Base-by-base conservation (phyloP, 2,797 vertebrate genomes). In the Enteromius fasciolatus region DNA sequence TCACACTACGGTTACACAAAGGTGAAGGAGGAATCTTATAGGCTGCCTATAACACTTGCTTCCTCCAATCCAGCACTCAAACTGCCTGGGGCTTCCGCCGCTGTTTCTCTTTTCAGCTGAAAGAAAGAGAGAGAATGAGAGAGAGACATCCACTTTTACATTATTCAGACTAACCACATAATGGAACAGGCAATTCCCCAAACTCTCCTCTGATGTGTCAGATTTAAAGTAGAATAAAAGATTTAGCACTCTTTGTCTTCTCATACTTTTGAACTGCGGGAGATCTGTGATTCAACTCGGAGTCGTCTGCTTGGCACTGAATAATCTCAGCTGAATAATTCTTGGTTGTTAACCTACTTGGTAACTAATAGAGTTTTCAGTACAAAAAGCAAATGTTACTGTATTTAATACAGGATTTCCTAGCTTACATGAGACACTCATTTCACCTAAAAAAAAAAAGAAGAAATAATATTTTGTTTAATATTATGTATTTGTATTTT, bases 131-230 rank as follows among this genome's bases (percentile, higher is more conserved):
- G 67, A 46, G 36, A 25, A n/a, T 70, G 68, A 70, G 36, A 72
- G 17, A 75, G 79, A 74, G 78, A 70, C 9, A 69, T 70, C 33
- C 48, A 39, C 80, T 57, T 82, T 75, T 82, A 28, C 72, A 82
- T 82, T 76, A 76, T 76, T 82, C 50, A 82, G 72, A 67, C 73
- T 76, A 68, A 82, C 72, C 72, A 82, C 63, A 76, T 82, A 82
- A 76, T 76, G 80, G 73, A 82, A 68, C 46, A 76, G 48, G 48
- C 48, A 57, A 67, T 59, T 82, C 72, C 72, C 63, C 63, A 68
- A 76, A 76, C 81, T 76, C 73, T 76, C 36, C 61, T 76, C 33
- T 76, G 80, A 82, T 82, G 63, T 82, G 50, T 82, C 63, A 76
- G 36, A 68, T 68, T 82, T 67, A 76, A 82, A 82, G 46, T 76